A percentile compares a stretch with the other conserved stretches of the same genome.
Conservation (phyloP, 2,113 vertebrate genomes). For the Gambusia holbrooki region DNA sequence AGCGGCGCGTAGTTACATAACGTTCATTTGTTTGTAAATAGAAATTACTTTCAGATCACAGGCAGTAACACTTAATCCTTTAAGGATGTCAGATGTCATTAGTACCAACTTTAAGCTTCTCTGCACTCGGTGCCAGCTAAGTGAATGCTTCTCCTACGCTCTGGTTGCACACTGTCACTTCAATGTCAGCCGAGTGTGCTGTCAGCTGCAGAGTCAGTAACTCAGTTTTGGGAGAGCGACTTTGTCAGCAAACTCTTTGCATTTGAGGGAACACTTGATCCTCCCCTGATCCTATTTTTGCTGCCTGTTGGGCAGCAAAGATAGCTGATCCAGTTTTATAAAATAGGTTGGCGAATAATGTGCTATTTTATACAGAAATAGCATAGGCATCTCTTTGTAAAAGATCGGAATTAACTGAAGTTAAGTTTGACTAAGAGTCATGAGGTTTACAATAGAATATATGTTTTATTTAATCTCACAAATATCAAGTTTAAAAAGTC, state of each 20-base stretch:
- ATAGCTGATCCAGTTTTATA: neutral
- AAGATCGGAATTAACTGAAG: neutral
- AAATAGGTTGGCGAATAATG: neutral
- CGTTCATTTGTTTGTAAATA: conserved; percentile 66
- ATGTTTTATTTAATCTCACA: neutral
- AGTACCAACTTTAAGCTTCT: conserved; percentile 7
- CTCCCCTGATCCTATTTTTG: neutral
- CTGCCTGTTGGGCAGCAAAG: neutral
- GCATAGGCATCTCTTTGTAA: neutral
- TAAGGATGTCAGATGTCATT: conserved; percentile 1
- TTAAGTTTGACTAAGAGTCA: no score
- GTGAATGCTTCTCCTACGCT: neutral
- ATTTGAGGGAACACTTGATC: conserved; percentile 39
- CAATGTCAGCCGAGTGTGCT: conserved; percentile 22
- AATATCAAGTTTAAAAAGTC: neutral
- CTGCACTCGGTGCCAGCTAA: neutral
- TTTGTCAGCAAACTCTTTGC: conserved; percentile 38
- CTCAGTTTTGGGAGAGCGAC: conserved; percentile 24
- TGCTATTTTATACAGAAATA: neutral
- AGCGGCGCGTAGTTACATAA: conserved; percentile 62
- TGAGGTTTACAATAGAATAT: neutral
- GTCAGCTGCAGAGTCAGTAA: conserved; percentile 30
- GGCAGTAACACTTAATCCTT: neutral
- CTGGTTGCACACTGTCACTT: neutral
- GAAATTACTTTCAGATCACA: conserved; percentile 12